Evolutionary conservation across 2,888 invertebrate genomes (phyloP).

Genomic region (Cheilosia pagana): DNA sequence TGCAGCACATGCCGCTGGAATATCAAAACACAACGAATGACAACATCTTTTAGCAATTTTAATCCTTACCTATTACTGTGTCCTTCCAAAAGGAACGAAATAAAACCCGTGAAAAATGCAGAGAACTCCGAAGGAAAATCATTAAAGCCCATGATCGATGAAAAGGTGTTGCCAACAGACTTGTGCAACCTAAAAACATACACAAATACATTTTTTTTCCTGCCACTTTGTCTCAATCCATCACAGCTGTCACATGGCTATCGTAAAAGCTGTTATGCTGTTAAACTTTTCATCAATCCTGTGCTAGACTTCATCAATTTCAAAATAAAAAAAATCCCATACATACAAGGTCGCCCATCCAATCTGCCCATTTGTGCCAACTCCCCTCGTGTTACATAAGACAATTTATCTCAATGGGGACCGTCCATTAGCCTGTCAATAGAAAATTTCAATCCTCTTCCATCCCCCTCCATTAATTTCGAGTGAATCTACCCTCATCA

Average conservation of each 20-base stretch:
- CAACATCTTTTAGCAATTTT: too few relatives aligned
- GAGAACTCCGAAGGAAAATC: too few relatives aligned
- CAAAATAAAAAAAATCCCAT: background rate
- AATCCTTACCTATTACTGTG: too few relatives aligned
- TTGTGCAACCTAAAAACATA: too few relatives aligned
- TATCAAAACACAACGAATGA: too few relatives aligned
- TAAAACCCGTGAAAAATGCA: too few relatives aligned
- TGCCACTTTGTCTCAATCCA: background rate
- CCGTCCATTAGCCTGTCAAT: conserved; percentile 48
- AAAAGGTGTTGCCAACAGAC: too few relatives aligned
- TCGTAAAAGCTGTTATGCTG: background rate
- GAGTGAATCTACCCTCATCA: conserved; percentile 64
- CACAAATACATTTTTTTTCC: too few relatives aligned
- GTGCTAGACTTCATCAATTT: conserved; percentile 2
- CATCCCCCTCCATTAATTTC: background rate
- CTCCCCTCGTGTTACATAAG: conserved; percentile 14
- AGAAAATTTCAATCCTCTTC: conserved; percentile 29
- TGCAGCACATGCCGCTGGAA: too few relatives aligned
- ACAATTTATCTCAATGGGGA: conserved; percentile 28
- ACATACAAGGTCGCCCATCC: background rate
- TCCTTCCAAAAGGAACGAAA: too few relatives aligned
- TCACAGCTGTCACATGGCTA: background rate
- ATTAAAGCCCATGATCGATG: too few relatives aligned
- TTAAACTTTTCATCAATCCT: conserved; percentile 1
- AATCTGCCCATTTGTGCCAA: background rate